Evolutionary conservation across 2,888 invertebrate species (phyloP).

Genomic region (Nomada fabriciana): DNA sequence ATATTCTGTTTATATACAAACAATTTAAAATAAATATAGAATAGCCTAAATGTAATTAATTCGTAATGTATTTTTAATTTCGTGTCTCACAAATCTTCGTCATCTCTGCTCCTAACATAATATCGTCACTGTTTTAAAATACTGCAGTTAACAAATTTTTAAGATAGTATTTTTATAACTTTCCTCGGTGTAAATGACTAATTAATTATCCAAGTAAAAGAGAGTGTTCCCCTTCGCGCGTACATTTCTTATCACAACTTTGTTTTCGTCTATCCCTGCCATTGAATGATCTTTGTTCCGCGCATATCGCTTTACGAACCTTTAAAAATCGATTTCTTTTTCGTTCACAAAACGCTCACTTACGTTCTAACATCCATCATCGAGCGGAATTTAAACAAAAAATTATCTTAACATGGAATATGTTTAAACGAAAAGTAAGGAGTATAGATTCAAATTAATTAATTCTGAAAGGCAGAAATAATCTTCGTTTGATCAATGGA

Average conservation of each 20-base stretch:
- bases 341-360: background rate
- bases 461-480: background rate
- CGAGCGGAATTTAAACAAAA: background rate
- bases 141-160: too few relatives aligned
- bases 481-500: background rate
- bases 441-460: background rate
- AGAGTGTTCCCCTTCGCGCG: background rate
- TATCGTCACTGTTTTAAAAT: too few relatives aligned
- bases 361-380: background rate
- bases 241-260: constrained; percentile 10
- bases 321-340: constrained; percentile 2
- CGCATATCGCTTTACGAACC: background rate
- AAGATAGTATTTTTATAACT: background rate
- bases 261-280: constrained; percentile 3
- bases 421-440: too few relatives aligned
- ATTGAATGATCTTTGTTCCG: background rate
- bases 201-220: background rate
- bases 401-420: too few relatives aligned
- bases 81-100: background rate
- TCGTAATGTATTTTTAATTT: background rate
- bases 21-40: background rate
- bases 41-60: background rate
- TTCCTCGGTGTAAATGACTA: background rate
- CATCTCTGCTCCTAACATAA: background rate
- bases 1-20: constrained; percentile 8